Evolutionary conservation across 2,888 invertebrate genomes (phyloP).

Genomic region (Leucophenga montana): DNA sequence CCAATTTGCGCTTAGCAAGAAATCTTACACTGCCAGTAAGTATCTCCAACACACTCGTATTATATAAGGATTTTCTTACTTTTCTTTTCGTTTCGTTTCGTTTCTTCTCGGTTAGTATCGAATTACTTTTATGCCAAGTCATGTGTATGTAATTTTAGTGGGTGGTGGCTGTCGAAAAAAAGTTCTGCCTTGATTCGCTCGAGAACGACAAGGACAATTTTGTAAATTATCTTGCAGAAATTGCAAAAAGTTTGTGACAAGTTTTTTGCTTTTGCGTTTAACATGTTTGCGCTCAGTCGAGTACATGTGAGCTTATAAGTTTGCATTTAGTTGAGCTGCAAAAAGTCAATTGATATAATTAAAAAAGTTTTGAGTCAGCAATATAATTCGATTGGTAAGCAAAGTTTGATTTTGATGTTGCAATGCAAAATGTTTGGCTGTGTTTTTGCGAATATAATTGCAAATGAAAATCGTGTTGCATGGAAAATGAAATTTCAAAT

Average conservation of each 20-base stretch:
- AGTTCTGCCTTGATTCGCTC: neutral
- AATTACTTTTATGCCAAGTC: neutral
- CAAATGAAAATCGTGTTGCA: slow-evolving; percentile 21
- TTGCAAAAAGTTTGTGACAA: slow-evolving; percentile 23
- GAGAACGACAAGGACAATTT: slow-evolving; percentile 2
- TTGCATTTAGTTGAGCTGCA: neutral
- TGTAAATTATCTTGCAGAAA: slow-evolving; percentile 24
- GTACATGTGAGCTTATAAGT: slow-evolving; percentile 1
- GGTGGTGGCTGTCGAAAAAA: neutral
- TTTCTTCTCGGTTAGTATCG: no score
- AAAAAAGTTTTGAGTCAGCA: slow-evolving; percentile 44
- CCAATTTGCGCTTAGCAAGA: slow-evolving; percentile 75
- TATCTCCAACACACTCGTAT: slow-evolving; percentile 22
- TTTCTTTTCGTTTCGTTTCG: no score
- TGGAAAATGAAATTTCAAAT: neutral
- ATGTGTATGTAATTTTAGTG: neutral
- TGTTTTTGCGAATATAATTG: neutral
- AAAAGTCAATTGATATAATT: slow-evolving; percentile 47
- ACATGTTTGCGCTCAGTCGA: slow-evolving; percentile 9
- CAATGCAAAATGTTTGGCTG: neutral
- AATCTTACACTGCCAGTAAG: slow-evolving; percentile 72
- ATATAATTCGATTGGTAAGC: slow-evolving; percentile 27
- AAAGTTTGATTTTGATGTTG: slow-evolving; percentile 22
- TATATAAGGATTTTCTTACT: neutral
- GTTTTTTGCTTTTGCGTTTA: slow-evolving; percentile 15